Percentiles rank a stretch among this genome's conserved stretches.
Evolutionary conservation across 2,888 invertebrate species (phyloP).

Genomic region (Euphydryas editha): DNA sequence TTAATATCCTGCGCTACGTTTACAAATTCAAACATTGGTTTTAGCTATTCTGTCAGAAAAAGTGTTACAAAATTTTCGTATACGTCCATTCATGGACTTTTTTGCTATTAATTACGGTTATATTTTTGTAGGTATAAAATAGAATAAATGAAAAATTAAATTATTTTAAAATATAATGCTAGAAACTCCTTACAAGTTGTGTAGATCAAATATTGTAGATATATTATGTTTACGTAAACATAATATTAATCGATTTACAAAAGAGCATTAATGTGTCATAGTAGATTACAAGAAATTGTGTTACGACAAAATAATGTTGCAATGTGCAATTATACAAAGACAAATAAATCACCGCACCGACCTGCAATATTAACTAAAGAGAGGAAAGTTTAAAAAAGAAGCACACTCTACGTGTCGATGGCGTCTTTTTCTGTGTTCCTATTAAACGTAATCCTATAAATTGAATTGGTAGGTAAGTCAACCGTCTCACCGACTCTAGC

Average conservation of each 20-base stretch:
- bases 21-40: slow-evolving; percentile 2
- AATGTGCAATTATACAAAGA: not conserved
- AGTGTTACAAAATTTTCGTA: slow-evolving; percentile 6
- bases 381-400: not conserved
- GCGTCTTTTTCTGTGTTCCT: slow-evolving; percentile 30
- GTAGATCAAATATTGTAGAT: too few relatives aligned
- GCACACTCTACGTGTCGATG: slow-evolving; percentile 34
- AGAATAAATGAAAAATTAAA: not conserved
- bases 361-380: not conserved
- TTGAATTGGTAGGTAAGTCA: slow-evolving; percentile 63
- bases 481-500: slow-evolving; percentile 53
- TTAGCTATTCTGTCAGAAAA: slow-evolving; percentile 22
- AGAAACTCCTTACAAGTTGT: not conserved
- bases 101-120: not conserved
- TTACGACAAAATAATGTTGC: not conserved
- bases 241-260: not conserved
- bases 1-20: not conserved
- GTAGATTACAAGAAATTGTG: too few relatives aligned
- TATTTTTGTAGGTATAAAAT: not conserved
- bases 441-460: slow-evolving; percentile 57
- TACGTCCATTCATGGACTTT: not conserved
- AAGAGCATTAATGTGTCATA: too few relatives aligned
- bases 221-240: too few relatives aligned
- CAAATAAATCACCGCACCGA: not conserved
- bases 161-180: not conserved